Evolutionary conservation across 2,113 vertebrate species (phyloP).

Genomic region (Grus americana): DNA sequence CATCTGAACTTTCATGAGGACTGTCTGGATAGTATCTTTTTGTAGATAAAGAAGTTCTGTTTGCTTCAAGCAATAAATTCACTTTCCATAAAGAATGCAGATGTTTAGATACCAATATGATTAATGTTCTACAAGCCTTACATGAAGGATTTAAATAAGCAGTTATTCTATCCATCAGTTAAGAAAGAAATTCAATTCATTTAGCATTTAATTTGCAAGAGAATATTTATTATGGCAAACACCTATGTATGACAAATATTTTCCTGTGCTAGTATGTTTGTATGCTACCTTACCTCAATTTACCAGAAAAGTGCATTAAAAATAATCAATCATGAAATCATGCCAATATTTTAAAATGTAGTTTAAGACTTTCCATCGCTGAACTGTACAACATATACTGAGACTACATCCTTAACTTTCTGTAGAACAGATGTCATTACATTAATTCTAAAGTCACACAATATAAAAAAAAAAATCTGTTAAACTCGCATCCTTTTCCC

Average conservation of each 20-base stretch:
- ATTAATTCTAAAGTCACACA: neutral
- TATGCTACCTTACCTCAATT: neutral
- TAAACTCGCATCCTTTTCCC: neutral
- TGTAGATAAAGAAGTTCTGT: conserved; percentile 10
- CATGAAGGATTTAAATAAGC: neutral
- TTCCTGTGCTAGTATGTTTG: neutral
- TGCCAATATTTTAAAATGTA: neutral
- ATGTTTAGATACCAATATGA: conserved; percentile 10
- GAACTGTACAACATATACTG: neutral
- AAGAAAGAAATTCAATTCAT: neutral
- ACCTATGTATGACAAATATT: neutral
- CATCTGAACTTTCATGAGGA: neutral
- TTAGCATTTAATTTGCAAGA: neutral
- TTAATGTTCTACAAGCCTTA: neutral
- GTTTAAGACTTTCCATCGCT: neutral
- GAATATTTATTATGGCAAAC: neutral
- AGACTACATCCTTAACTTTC: neutral
- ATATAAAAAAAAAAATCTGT: neutral
- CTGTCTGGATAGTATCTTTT: neutral
- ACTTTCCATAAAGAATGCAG: conserved; percentile 35
- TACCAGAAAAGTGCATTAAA: neutral
- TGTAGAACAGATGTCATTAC: neutral
- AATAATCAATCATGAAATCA: neutral
- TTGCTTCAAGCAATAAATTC: conserved; percentile 45
- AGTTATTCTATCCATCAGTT: neutral